Conservation (phyloP, 2,888 invertebrate genomes). For the Thumatha senex region DNA sequence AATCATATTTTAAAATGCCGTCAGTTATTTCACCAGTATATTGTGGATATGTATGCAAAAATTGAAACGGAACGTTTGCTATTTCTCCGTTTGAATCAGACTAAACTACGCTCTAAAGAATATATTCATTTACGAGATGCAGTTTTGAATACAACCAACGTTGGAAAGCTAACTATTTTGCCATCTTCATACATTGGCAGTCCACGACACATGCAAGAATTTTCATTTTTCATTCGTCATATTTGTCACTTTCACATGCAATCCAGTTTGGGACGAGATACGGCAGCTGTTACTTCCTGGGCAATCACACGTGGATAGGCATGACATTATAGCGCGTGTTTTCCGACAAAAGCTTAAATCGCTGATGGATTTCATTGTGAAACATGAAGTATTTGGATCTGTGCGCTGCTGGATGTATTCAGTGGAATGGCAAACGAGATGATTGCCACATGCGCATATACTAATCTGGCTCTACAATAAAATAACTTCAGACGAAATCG, state of each 20-base stretch:
- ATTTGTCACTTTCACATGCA: constrained; percentile 6
- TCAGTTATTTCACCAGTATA: neutral
- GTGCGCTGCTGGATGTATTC: neutral
- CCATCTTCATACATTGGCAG: constrained; percentile 26
- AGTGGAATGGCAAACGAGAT: neutral
- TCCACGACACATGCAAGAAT: constrained; percentile 18
- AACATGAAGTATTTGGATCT: constrained; percentile 16
- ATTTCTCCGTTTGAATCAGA: constrained; percentile 35
- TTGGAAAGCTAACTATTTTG: constrained; percentile 13
- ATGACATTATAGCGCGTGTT: constrained; percentile 26
- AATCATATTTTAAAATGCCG: constrained; percentile 1
- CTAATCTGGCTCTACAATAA: neutral
- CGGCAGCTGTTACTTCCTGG: constrained; percentile 4
- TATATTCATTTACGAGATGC: constrained; percentile 35
- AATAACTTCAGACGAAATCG: neutral
- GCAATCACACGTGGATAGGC: constrained; percentile 17
- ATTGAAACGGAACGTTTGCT: neutral
- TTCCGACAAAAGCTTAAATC: constrained; percentile 26
- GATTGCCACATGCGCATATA: neutral
- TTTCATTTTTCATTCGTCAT: constrained; percentile 9
- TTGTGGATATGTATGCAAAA: constrained; percentile 7
- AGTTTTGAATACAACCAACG: constrained; percentile 16
- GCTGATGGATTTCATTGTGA: constrained; percentile 24
- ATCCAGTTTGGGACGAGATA: constrained; percentile 2
- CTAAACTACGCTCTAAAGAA: constrained; percentile 35